phyloP scores from a whole-genome alignment of 2,797 vertebrate genomes.

The Scyliorhinus canicula region DNA sequence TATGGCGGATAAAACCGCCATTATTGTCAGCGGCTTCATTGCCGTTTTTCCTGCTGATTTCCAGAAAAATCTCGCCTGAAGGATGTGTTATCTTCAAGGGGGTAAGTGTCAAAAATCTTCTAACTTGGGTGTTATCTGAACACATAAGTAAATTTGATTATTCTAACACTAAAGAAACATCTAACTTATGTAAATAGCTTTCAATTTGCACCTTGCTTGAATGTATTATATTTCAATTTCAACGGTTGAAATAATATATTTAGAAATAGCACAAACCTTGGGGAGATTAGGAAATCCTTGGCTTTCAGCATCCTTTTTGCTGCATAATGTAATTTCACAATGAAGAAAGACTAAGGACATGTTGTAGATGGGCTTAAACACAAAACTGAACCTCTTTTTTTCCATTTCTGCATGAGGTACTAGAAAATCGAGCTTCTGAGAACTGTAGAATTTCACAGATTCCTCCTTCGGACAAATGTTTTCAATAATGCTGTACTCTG shows the following conservation, averaged over 20 bases:
- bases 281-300: slow-evolving; percentile 65
- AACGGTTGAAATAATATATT: not conserved
- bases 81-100: not conserved
- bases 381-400: slow-evolving; percentile 81
- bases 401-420: slow-evolving; percentile 56
- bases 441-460: slow-evolving; percentile 68
- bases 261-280: slow-evolving; percentile 59
- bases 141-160: not conserved
- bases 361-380: slow-evolving; percentile 75
- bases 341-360: slow-evolving; percentile 78
- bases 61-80: not conserved
- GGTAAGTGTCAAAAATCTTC: not conserved
- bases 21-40: too few species aligned
- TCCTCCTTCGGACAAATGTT: slow-evolving; percentile 88
- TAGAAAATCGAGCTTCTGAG: slow-evolving; percentile 56
- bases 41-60: too few species aligned
- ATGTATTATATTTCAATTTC: not conserved
- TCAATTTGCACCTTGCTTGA: not conserved
- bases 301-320: slow-evolving; percentile 53
- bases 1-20: too few species aligned
- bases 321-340: slow-evolving; percentile 81
- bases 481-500: slow-evolving; percentile 78
- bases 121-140: not conserved
- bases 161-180: slow-evolving; percentile 13
- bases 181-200: not conserved